phyloP scores from a whole-genome alignment of 2,113 vertebrate genomes.

The Corythaeola cristata region DNA sequence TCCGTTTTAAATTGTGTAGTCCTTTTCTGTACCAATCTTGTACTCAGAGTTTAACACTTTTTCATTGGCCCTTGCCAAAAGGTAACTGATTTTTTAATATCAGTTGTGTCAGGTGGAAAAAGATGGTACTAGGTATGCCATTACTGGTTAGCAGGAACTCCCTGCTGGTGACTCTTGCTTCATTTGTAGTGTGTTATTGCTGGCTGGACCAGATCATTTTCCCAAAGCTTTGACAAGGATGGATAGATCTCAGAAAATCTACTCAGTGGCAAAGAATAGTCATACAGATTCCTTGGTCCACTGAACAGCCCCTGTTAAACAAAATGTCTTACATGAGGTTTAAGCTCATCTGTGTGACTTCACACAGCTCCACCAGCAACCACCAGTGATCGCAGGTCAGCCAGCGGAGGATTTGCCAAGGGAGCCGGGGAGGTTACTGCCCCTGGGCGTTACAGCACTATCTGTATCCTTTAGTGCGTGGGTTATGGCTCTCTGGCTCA shows the following conservation, averaged over 20 bases:
- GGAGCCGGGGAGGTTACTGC: background rate
- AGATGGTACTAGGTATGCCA: background rate
- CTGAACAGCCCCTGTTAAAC: background rate
- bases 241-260: background rate
- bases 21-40: background rate
- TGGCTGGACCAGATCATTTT: background rate
- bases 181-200: accelerated
- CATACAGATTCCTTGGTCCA: background rate
- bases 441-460: accelerated
- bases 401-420: background rate
- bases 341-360: constrained; percentile 11
- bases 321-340: background rate
- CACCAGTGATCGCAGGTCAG: background rate
- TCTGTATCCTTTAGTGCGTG: background rate
- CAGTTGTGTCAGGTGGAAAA: background rate
- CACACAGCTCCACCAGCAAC: background rate
- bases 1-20: background rate
- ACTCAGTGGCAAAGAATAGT: background rate
- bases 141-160: background rate
- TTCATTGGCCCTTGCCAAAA: background rate
- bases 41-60: background rate
- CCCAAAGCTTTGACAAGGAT: background rate
- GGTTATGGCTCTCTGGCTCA: background rate
- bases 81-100: background rate
- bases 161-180: background rate